These are phyloP conservation scores for Chymomyza caudatula DNA, from an alignment of 2,888 invertebrate genomes.

Conservation along the genomic window DNA sequence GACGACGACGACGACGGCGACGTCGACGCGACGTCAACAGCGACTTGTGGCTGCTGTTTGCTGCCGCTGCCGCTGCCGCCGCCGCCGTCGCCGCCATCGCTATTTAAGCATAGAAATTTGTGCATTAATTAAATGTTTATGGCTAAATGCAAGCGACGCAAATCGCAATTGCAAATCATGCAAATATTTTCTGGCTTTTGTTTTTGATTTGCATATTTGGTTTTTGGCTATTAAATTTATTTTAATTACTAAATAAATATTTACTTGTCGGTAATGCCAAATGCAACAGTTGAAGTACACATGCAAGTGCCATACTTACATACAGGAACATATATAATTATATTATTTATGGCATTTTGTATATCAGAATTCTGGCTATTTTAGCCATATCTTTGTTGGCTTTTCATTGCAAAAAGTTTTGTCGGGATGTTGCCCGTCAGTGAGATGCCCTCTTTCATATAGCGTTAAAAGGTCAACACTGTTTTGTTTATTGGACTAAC, in stretches of 20 bases:
- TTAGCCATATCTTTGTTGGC: neutral
- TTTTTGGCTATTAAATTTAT: neutral
- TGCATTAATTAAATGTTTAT: slow-evolving; percentile 66
- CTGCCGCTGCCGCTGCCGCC: neutral
- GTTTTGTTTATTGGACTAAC: too few relatives aligned
- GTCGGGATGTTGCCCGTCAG: too few relatives aligned
- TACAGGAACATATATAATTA: neutral
- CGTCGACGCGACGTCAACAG: slow-evolving; percentile 2
- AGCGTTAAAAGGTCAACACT: too few relatives aligned
- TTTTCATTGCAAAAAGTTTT: neutral
- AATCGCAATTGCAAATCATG: slow-evolving; percentile 8
- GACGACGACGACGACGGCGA: neutral
- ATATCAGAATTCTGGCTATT: slow-evolving; percentile 9
- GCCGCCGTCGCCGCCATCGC: neutral
- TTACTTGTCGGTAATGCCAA: neutral
- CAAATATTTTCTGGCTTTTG: neutral
- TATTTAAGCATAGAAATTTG: slow-evolving; percentile 32
- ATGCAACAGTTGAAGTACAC: neutral
- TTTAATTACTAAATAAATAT: neutral
- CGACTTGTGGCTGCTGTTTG: neutral
- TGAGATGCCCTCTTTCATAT: too few relatives aligned
- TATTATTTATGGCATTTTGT: slow-evolving; percentile 48
- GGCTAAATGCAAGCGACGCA: slow-evolving; percentile 42
- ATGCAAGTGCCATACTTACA: too few relatives aligned
- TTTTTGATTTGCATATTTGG: neutral